phyloP scores from a whole-genome alignment of 2,888 invertebrate species.

The Metallyticus violacea region DNA sequence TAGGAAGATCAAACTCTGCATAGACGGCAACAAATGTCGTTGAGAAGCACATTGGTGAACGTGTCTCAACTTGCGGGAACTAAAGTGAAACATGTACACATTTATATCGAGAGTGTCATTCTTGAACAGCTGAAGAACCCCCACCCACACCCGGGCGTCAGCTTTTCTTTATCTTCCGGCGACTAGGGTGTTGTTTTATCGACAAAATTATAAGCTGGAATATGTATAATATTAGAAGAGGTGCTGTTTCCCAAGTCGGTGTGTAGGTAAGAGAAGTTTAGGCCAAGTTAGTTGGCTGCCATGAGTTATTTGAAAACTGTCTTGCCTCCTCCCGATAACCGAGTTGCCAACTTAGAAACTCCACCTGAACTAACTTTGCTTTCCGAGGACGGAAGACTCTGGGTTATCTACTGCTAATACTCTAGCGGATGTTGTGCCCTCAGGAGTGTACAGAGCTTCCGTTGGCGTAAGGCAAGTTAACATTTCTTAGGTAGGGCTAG shows the following conservation, averaged over 20 bases:
- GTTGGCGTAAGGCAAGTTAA: background rate
- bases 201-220: background rate
- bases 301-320: constrained; percentile 15
- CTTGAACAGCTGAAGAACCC: too few relatives aligned
- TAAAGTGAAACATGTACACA: too few relatives aligned
- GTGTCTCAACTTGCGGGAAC: too few relatives aligned
- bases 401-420: background rate
- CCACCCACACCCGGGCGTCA: too few relatives aligned
- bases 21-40: too few relatives aligned
- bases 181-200: too few relatives aligned
- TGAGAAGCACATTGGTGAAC: too few relatives aligned
- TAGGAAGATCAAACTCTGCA: too few relatives aligned
- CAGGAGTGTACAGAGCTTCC: background rate
- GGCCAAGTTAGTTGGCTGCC: background rate
- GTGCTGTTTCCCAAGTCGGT: background rate
- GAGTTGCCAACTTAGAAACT: background rate
- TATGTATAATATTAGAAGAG: background rate
- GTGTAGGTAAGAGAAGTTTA: background rate
- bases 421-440: background rate
- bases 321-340: background rate
- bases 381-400: background rate
- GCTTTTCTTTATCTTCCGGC: too few relatives aligned
- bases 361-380: constrained; percentile 5
- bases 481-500: too few relatives aligned
- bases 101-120: too few relatives aligned